Percentiles rank a stretch among this genome's conserved stretches.
These are phyloP conservation scores for Chironomus tepperi DNA, from an alignment of 1,140 invertebrate genomes.

Conservation along the genomic window DNA sequence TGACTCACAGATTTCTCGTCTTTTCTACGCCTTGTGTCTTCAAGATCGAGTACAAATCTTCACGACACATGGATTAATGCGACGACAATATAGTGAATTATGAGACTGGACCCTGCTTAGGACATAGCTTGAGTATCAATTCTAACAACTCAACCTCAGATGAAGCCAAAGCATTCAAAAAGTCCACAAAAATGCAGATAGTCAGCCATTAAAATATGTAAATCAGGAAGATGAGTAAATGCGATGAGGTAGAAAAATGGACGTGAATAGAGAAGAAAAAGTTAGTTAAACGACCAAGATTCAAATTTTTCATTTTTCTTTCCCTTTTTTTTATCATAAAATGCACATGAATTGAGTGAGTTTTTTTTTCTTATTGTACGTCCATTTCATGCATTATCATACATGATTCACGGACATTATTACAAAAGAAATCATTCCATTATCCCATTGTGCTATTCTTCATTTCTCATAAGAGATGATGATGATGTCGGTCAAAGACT, in stretches of 20 bases:
- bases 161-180: too few species aligned
- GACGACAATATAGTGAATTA: too few species aligned
- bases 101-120: too few species aligned
- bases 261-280: not conserved
- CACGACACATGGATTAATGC: too few species aligned
- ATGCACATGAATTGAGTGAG: not conserved
- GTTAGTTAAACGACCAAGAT: not conserved
- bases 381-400: not conserved
- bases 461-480: not conserved
- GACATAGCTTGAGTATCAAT: too few species aligned
- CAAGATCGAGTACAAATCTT: too few species aligned
- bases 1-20: too few species aligned
- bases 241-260: not conserved
- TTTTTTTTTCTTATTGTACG: not conserved
- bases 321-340: not conserved
- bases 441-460: not conserved
- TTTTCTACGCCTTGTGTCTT: too few species aligned
- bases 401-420: not conserved
- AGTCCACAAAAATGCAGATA: too few species aligned
- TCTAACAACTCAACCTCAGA: too few species aligned
- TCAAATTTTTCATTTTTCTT: not conserved
- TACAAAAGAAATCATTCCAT: not conserved
- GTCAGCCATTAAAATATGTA: too few species aligned
- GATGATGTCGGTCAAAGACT: not conserved
- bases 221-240: too few species aligned